Evolutionary conservation across 2,113 vertebrate genomes (phyloP).

Genomic region (human (Homo sapiens)): DNA sequence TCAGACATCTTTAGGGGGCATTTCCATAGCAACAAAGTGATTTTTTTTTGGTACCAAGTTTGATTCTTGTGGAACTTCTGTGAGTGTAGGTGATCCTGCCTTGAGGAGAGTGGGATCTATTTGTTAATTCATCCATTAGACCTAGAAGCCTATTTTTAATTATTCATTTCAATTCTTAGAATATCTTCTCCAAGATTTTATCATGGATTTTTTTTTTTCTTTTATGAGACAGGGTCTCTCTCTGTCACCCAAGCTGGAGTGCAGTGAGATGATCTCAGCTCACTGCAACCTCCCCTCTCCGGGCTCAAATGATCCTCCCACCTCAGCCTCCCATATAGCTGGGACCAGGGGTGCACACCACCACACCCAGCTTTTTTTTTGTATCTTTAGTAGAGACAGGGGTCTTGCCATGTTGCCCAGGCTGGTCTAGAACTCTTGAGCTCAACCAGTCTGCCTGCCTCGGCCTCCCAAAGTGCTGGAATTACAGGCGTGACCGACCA

Average conservation of each 20-base stretch:
- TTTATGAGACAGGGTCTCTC: no score
- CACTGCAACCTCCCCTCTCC: no score
- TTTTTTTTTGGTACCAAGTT: neutral
- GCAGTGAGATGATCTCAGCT: neutral
- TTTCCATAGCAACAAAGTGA: neutral
- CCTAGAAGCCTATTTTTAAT: slow-evolving; percentile 29
- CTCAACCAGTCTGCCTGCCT: neutral
- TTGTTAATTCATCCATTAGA: neutral
- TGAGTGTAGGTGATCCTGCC: neutral
- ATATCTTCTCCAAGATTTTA: neutral
- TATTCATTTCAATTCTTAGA: neutral
- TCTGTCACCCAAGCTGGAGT: neutral
- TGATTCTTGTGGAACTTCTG: neutral
- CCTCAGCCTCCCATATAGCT: neutral
- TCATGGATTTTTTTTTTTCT: neutral
- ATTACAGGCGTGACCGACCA: neutral
- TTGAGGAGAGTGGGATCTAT: neutral
- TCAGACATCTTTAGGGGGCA: neutral
- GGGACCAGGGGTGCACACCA: neutral
- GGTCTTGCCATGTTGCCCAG: neutral
- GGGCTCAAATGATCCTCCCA: no score
- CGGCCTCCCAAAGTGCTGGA: neutral
- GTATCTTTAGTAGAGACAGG: neutral
- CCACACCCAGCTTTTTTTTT: neutral
- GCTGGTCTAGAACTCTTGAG: neutral